Conservation (phyloP, 2,888 invertebrate species). For the Ophion obscuratus region DNA sequence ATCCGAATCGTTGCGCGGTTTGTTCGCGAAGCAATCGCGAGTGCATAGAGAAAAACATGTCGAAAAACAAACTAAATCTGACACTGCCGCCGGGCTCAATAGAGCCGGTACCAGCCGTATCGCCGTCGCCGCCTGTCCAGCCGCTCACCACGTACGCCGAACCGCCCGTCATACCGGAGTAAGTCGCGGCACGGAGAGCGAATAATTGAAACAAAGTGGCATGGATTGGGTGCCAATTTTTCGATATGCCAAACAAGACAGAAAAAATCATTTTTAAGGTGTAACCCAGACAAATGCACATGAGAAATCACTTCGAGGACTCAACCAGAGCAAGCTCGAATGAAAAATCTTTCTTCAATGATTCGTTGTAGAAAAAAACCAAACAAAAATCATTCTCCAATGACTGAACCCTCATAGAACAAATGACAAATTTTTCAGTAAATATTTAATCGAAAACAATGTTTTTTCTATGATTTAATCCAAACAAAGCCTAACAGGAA, state of each 20-base stretch:
- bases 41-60: conserved; percentile 86
- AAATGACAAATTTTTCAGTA: too few relatives aligned
- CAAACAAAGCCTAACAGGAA: neutral
- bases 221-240: neutral
- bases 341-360: too few relatives aligned
- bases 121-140: conserved; percentile 85
- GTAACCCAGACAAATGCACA: neutral
- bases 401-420: too few relatives aligned
- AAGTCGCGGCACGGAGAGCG: conserved; percentile 58
- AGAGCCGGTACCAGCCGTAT: conserved; percentile 88
- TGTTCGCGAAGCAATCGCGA: conserved; percentile 9
- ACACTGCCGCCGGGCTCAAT: conserved; percentile 95
- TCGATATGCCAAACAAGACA: neutral
- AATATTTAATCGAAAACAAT: too few relatives aligned
- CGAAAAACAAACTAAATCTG: conserved; percentile 95
- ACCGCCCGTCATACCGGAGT: conserved; percentile 82
- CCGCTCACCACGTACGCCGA: conserved; percentile 84
- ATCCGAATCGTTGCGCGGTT: neutral
- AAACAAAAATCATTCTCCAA: too few relatives aligned
- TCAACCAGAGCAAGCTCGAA: too few relatives aligned
- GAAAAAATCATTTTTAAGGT: neutral
- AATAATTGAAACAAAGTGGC: neutral
- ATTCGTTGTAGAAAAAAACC: too few relatives aligned
- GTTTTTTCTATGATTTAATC: neutral
- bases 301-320: neutral